Conservation (phyloP, 2,113 vertebrate genomes). For the Setophaga kirtlandii region DNA sequence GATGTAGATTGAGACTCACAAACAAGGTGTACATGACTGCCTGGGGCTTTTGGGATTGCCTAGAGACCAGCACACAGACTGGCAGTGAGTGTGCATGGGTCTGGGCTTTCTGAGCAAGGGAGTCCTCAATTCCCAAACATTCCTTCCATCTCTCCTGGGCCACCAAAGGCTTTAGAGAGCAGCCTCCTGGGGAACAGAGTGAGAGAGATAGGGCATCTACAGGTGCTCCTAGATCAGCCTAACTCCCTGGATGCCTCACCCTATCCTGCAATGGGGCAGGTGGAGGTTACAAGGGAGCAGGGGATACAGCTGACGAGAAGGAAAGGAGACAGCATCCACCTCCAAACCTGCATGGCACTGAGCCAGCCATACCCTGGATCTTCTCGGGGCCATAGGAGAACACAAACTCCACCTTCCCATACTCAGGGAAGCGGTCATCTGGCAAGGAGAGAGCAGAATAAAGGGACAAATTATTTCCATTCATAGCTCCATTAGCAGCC, state of each 20-base stretch:
- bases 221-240: not conserved
- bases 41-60: not conserved
- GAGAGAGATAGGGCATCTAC: rapidly evolving
- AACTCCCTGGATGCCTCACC: not conserved
- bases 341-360: rapidly evolving
- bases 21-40: not conserved
- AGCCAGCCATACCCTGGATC: conserved; percentile 87
- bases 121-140: not conserved
- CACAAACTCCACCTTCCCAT: conserved; percentile 96
- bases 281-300: not conserved
- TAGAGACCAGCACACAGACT: not conserved
- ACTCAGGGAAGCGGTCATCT: conserved; percentile 97
- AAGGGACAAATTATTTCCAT: not conserved
- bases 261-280: not conserved
- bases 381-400: conserved; percentile 98
- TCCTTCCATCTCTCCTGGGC: not conserved
- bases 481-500: not conserved
- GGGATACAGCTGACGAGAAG: not conserved
- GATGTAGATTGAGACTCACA: not conserved
- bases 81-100: not conserved
- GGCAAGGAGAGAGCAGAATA: conserved; percentile 27
- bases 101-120: not conserved
- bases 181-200: not conserved
- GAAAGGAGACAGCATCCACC: not conserved
- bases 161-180: not conserved